phyloP scores from a whole-genome alignment of 2,797 vertebrate genomes.

The Echiichthys vipera region DNA sequence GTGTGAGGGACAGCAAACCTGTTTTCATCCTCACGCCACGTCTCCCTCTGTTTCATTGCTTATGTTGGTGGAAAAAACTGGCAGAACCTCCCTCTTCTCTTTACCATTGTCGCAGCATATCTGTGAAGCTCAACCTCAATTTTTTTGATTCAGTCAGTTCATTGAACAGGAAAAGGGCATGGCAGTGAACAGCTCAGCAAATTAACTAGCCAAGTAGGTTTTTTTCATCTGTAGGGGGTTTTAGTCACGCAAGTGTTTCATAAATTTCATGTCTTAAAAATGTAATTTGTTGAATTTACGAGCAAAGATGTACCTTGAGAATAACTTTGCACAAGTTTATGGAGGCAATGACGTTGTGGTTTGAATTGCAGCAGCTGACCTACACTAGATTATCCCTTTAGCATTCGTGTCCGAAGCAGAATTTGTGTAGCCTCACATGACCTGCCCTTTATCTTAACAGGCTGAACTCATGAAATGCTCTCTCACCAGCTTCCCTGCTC shows the following conservation, averaged over 20 bases:
- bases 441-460: conserved; percentile 74
- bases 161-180: conserved; percentile 43
- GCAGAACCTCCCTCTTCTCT: conserved; percentile 43
- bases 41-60: conserved; percentile 63
- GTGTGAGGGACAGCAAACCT: conserved; percentile 56
- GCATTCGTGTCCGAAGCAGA: conserved; percentile 48
- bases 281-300: background rate
- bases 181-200: conserved; percentile 30
- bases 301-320: conserved; percentile 10
- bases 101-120: conserved; percentile 45
- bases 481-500: conserved; percentile 46
- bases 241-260: conserved; percentile 38
- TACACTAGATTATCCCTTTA: conserved; percentile 53
- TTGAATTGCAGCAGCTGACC: conserved; percentile 39
- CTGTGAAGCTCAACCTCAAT: conserved; percentile 21
- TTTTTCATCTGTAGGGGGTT: conserved; percentile 14
- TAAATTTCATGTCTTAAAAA: conserved; percentile 39
- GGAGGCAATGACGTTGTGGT: background rate
- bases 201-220: background rate
- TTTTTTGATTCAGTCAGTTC: conserved; percentile 44
- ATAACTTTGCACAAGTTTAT: conserved; percentile 8
- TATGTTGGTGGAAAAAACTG: conserved; percentile 57
- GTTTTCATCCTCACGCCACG: conserved; percentile 72
- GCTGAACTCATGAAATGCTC: conserved; percentile 64
- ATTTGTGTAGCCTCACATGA: conserved; percentile 59